Conservation (phyloP, 2,113 vertebrate genomes). For the Eurystomus gularis region DNA sequence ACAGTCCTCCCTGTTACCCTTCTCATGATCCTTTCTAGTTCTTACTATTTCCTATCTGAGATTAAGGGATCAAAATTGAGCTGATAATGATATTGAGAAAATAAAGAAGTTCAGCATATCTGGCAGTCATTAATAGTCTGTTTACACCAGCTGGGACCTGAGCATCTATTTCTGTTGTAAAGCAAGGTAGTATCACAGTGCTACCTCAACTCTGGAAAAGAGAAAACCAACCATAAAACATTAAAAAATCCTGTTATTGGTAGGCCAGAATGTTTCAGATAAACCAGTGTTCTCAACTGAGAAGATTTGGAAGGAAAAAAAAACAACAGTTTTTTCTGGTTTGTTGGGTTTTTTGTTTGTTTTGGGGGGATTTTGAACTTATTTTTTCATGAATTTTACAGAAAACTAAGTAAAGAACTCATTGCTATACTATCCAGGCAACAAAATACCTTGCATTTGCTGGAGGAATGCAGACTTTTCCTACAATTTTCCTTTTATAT, state of each 20-base stretch:
- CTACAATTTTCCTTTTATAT: background rate
- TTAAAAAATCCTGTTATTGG: rapidly evolving
- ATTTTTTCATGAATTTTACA: background rate
- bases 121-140: background rate
- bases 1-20: background rate
- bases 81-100: background rate
- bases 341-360: background rate
- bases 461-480: background rate
- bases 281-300: background rate
- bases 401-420: background rate
- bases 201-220: background rate
- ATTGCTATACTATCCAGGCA: background rate
- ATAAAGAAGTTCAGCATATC: background rate
- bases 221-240: rapidly evolving
- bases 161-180: background rate
- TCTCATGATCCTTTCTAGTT: background rate
- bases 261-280: background rate
- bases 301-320: background rate
- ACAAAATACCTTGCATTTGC: background rate
- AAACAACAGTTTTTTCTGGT: background rate
- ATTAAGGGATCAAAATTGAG: background rate
- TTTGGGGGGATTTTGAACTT: background rate
- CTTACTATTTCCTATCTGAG: background rate
- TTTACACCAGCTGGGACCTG: background rate
- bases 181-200: background rate